phyloP scores from a whole-genome alignment of 1,140 invertebrate genomes.

The Trichonephila clavipes region DNA sequence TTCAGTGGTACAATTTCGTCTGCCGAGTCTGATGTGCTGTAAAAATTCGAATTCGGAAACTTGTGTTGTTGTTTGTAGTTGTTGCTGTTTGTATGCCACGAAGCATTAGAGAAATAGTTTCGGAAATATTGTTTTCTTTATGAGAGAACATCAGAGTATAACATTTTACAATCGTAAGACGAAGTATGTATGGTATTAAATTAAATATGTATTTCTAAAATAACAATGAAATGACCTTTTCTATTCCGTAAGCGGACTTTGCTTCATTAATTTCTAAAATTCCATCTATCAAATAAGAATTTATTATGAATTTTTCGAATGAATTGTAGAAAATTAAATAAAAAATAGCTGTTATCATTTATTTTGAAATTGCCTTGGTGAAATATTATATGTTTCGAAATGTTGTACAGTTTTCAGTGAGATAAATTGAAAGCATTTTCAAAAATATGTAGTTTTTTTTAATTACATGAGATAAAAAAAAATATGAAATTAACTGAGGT shows the following conservation, averaged over 20 bases:
- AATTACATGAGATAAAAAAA: not conserved
- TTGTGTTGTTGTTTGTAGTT: not conserved
- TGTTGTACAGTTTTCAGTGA: not conserved
- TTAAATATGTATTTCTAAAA: not conserved
- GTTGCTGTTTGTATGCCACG: not conserved
- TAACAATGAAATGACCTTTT: not conserved
- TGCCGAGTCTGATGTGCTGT: constrained; percentile 13
- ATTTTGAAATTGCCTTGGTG: not conserved
- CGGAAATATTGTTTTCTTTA: not conserved
- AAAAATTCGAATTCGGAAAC: constrained; percentile 16
- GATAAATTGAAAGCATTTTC: not conserved
- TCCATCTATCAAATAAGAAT: not conserved
- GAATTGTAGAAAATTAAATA: not conserved
- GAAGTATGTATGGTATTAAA: not conserved
- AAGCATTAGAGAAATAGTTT: not conserved
- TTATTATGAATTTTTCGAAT: not conserved
- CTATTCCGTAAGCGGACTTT: not conserved
- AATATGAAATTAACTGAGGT: not conserved
- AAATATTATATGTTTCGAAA: not conserved
- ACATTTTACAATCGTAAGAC: not conserved
- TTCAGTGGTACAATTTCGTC: not conserved
- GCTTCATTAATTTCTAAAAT: constrained; percentile 1
- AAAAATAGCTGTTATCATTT: not conserved
- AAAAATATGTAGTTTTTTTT: not conserved
- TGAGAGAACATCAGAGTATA: not conserved